Conservation (phyloP, 2,113 vertebrate species). For the Microcebus murinus region DNA sequence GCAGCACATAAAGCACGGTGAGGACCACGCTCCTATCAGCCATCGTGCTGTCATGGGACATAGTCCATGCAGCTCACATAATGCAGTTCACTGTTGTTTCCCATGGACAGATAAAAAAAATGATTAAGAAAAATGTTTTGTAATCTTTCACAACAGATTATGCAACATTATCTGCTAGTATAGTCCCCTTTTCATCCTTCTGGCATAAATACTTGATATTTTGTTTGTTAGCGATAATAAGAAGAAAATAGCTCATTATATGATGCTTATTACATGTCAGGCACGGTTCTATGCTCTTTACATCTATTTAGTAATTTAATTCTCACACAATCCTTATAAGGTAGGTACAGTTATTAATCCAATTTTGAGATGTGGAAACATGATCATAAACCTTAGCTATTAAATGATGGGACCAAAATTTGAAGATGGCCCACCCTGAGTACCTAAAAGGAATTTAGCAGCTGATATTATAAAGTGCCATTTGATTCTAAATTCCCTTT, state of each 20-base stretch:
- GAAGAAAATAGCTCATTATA: background rate
- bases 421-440: conserved; percentile 77
- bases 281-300: background rate
- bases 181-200: background rate
- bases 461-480: conserved; percentile 72
- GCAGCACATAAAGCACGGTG: background rate
- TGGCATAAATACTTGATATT: background rate
- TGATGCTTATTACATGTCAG: background rate
- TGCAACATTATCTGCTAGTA: background rate
- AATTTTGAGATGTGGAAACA: conserved; percentile 54
- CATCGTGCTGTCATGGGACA: background rate
- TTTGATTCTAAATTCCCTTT: conserved; percentile 82
- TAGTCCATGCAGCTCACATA: background rate
- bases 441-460: conserved; percentile 72
- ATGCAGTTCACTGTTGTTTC: background rate
- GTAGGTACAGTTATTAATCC: background rate
- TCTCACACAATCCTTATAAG: conserved; percentile 35
- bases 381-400: conserved; percentile 29
- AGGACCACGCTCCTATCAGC: background rate
- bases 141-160: background rate
- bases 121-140: background rate
- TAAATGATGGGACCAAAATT: conserved; percentile 63
- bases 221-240: background rate
- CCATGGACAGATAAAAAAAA: conserved; percentile 15
- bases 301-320: conserved; percentile 30